phyloP scores from a whole-genome alignment of 2,113 vertebrate genomes.

The Chloebia gouldiae region DNA sequence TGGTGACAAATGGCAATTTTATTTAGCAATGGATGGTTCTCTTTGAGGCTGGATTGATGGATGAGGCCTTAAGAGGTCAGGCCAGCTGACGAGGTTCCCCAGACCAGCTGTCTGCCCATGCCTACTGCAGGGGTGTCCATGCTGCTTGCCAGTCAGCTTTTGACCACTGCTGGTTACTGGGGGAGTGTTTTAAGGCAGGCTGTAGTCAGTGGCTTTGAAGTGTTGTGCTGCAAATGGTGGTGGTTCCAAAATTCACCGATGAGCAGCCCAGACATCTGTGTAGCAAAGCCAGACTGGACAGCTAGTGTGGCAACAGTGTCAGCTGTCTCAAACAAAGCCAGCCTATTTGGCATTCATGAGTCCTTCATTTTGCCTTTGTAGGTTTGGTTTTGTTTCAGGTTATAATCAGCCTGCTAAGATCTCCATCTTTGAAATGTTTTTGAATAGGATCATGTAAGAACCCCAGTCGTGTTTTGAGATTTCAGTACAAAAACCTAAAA shows the following conservation, averaged over 20 bases:
- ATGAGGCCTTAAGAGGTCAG: neutral
- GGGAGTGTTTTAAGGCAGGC: neutral
- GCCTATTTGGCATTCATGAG: neutral
- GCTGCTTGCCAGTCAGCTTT: neutral
- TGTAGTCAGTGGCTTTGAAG: neutral
- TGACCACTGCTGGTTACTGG: neutral
- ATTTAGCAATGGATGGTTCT: neutral
- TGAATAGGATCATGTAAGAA: neutral
- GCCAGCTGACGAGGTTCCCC: neutral
- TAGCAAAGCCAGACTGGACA: neutral
- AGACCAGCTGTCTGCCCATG: neutral
- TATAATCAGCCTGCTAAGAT: neutral
- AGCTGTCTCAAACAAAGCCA: neutral
- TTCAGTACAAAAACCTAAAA: neutral
- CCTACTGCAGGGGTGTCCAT: neutral
- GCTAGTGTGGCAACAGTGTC: neutral
- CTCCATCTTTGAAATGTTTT: neutral
- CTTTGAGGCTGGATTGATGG: neutral
- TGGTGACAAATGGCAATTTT: constrained; percentile 4
- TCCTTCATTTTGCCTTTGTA: neutral
- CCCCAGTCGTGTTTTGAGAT: neutral
- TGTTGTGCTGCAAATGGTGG: neutral
- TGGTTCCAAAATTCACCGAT: neutral
- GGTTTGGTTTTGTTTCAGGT: neutral
- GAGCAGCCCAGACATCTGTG: neutral